Base-by-base conservation (phyloP, 1,140 invertebrate genomes). In the Cheumatopsyche charites region DNA sequence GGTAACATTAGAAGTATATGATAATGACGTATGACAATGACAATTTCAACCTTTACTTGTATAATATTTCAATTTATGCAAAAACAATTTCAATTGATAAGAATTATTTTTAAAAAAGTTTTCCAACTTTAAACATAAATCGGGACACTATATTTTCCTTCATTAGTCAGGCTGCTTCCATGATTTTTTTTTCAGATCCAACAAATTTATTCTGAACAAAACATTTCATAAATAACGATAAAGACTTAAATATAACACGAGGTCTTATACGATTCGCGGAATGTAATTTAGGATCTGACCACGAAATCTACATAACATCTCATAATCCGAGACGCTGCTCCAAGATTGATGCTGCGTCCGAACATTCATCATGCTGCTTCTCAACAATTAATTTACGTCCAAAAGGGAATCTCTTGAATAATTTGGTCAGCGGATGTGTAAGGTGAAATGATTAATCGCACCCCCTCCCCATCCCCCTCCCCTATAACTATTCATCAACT, bases 381-480 rank as follows among this genome's bases (percentile, higher is more conserved):
- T 67, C 42, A 67, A 67, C 63, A 67, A 67, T 67, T 67, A 67
- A 67, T 67, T 67, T 67, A 67, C 45, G 63, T 67, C 63, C 63
- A 49, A 67, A 67, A 47, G 17, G 63, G 63, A 67, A 67, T 67
- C 63, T 67, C 63, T 67, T 67, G 63, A 67, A 49, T 67, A 67
- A 67, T 67, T 67, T 67, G 63, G 63, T 67, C 63, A 67, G 63
- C 63, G 45, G 63, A 47, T 49, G 36, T 67, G 63, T 49, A 67
- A 67, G 63, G 63, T 67, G 21, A 67, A 26, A 49, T 67, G 63
- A 67, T 67, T 67, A 67, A 67, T 67, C 49, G 45, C 45, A 41
- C 11, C 55, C 43, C 5, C 2, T 1, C 21, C n/a, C n/a, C n/a
- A n/a, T n/a, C n/a, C n/a, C n/a, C n/a, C n/a, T n/a, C n/a, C n/a